phyloP scores from a whole-genome alignment of 1,140 invertebrate species.

The Parasteatoda tepidariorum region DNA sequence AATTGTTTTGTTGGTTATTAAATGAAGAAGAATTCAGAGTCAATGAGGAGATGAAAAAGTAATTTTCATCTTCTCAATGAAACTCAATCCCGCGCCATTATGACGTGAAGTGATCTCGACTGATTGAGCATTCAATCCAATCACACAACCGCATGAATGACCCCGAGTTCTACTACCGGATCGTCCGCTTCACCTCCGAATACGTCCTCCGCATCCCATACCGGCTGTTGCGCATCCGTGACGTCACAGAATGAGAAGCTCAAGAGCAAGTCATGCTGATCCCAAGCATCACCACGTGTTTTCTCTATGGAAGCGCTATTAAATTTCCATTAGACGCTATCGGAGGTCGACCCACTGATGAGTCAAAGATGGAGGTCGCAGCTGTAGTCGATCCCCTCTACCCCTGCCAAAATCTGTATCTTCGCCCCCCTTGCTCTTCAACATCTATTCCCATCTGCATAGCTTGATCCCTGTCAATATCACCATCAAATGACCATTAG shows the following conservation, averaged over 20 bases:
- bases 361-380: constrained; percentile 55
- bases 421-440: neutral
- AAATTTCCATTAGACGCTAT: constrained; percentile 60
- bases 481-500: constrained; percentile 60
- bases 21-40: too few relatives aligned
- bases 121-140: neutral
- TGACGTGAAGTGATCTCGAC: neutral
- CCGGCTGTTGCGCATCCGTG: constrained; percentile 36
- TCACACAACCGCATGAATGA: neutral
- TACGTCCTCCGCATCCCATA: neutral
- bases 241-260: constrained; percentile 35
- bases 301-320: constrained; percentile 60
- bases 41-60: too few relatives aligned
- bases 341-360: constrained; percentile 55
- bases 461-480: constrained; percentile 42
- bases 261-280: constrained; percentile 7
- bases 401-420: neutral
- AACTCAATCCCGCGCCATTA: neutral
- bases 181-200: neutral
- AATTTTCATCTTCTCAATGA: too few relatives aligned
- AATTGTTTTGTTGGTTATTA: too few relatives aligned
- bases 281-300: constrained; percentile 11
- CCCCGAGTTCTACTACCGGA: neutral
- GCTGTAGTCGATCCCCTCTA: constrained; percentile 23
- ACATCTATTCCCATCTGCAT: constrained; percentile 40